A percentile compares a stretch with the other conserved stretches of the same genome.
phyloP scores from a whole-genome alignment of 2,797 vertebrate species.

The Tenualosa ilisha region DNA sequence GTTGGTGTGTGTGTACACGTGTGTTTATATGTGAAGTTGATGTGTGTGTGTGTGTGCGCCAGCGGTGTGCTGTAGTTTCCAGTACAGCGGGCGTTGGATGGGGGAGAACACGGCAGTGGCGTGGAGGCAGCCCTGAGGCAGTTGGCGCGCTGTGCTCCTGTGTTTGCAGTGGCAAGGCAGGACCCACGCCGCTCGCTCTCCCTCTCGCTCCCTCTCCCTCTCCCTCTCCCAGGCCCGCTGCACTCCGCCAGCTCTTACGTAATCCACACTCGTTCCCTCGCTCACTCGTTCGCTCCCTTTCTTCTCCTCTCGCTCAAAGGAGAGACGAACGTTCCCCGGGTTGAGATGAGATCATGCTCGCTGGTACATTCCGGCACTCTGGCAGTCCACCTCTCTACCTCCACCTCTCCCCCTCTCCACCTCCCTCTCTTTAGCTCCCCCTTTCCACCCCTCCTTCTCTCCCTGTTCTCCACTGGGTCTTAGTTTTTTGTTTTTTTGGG shows the following conservation, averaged over 20 bases:
- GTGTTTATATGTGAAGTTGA: background rate
- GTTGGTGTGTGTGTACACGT: background rate
- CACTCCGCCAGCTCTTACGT: conserved; percentile 44
- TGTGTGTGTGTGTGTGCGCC: background rate
- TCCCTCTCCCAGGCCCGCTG: conserved; percentile 76
- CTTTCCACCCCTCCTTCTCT: background rate
- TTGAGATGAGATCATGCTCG: conserved; percentile 13
- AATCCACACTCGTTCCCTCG: background rate
- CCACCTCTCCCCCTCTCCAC: background rate
- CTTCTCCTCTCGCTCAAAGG: background rate
- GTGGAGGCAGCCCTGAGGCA: background rate
- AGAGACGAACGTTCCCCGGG: background rate
- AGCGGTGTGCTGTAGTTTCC: background rate
- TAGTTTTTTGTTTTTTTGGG: no score
- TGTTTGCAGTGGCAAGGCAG: background rate
- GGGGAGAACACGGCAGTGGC: background rate
- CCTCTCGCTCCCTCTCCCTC: background rate
- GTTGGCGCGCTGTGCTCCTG: background rate
- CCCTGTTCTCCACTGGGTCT: background rate
- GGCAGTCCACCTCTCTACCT: background rate
- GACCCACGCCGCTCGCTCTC: background rate
- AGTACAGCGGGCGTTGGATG: background rate
- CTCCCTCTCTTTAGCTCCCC: background rate
- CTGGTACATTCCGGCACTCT: conserved; percentile 12
- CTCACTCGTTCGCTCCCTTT: background rate